Base-by-base conservation (phyloP, 2,113 vertebrate species). In the Tretioscincus oriximinensis region DNA sequence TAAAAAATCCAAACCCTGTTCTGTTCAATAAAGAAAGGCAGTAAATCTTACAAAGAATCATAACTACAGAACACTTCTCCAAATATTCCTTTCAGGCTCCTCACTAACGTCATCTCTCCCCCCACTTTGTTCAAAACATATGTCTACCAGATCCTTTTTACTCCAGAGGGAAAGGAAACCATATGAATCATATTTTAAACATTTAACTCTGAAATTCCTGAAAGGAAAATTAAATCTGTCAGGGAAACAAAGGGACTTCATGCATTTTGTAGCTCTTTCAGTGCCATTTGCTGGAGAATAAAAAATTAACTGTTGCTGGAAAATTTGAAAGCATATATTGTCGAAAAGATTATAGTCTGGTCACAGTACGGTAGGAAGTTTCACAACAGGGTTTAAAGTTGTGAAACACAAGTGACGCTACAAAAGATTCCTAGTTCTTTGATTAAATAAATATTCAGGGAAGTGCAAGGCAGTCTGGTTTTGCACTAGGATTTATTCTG, bases 21-120 rank as follows among this genome's bases (percentile, higher is more conserved):
- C 88, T 87, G 86, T 90, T 90, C 88, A 90, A 94, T 92, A 94
- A 90, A 91, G 90, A 90, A 93, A 93, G 84, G 91, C 92, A 92
- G 92, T 95, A 96, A 95, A 95, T 95, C 92, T 92, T 90, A 82
- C 77, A 90, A 87, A 87, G 90, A 92, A 91, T 90, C 93, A 94
- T 87, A 87, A 81, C 90, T 86, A 83, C 85, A 88, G 74, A 87
- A 79, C 88, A 91, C 87, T 89, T 85, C 89, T 90, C 88, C 87
- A 84, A 89, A 88, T 82, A 87, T 76, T 92, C 85, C 89, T 92
- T 93, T 90, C 83, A 92, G 90, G 87, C 83, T 90, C 85, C 92
- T 85, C 87, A 93, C 88, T 93, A 86, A 90, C 8, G 21, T 92
- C 89, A 92, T 90, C 87, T 88, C 94, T 92, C 91, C 91, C 89